Conservation (phyloP, 2,113 vertebrate species). For the Salvelinus namaycush region DNA sequence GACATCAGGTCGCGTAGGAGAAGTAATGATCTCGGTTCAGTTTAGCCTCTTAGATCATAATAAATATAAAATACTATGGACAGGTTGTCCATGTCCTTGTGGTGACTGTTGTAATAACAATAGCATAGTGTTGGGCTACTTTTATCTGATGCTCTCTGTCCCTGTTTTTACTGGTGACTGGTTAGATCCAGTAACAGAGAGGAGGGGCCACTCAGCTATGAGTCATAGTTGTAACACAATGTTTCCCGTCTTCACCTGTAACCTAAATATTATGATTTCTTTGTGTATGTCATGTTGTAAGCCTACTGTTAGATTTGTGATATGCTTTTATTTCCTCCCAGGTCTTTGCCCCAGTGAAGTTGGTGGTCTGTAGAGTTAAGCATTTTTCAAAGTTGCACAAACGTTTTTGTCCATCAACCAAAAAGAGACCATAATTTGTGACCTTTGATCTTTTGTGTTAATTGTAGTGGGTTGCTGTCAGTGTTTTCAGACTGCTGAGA, state of each 20-base stretch:
- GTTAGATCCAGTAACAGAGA: too few species aligned
- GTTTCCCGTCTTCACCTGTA: background rate
- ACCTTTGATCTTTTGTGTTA: background rate
- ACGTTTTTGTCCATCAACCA: constrained; percentile 19
- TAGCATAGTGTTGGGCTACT: background rate
- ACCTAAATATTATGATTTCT: background rate
- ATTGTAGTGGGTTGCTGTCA: background rate
- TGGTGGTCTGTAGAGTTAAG: constrained; percentile 8
- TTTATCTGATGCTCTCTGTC: background rate
- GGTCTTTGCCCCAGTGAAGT: background rate
- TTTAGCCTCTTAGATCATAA: background rate
- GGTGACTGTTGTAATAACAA: background rate
- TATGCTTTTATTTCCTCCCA: background rate
- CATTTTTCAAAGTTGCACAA: constrained; percentile 31
- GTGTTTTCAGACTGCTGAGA: background rate
- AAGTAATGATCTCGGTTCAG: too few species aligned
- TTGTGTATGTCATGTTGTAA: background rate
- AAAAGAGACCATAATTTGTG: constrained; percentile 1
- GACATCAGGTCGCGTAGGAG: background rate
- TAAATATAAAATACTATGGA: too few species aligned
- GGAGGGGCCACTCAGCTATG: too few species aligned
- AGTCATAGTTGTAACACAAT: background rate
- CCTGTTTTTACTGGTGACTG: too few species aligned
- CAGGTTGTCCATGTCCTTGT: background rate
- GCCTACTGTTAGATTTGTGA: too few species aligned